Evolutionary conservation across 92 coral and sea anemone species (phyloP).

Genomic region (Nematostella vectensis): DNA sequence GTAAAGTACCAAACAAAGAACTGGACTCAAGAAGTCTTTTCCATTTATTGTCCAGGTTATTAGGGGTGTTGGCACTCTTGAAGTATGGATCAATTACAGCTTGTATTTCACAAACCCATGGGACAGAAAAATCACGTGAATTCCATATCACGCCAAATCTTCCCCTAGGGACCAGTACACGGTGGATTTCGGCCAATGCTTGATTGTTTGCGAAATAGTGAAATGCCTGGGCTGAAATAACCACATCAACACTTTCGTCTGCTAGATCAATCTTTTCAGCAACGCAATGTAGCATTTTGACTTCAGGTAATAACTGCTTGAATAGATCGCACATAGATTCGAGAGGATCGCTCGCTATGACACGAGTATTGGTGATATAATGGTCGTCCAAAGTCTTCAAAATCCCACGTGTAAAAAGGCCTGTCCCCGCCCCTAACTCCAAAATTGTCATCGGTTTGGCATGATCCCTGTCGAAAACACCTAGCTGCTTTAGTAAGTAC

Average conservation of each 20-base stretch:
- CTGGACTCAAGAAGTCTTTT: slow-evolving; percentile 29
- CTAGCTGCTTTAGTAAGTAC: slow-evolving; percentile 57
- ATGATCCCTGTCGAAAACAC: slow-evolving; percentile 22
- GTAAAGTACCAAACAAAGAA: slow-evolving; percentile 38
- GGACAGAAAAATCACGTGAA: slow-evolving; percentile 48
- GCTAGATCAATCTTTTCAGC: slow-evolving; percentile 56
- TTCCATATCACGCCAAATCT: slow-evolving; percentile 80
- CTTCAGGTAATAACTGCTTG: slow-evolving; percentile 42
- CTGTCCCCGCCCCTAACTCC: slow-evolving; percentile 85
- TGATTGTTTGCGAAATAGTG: slow-evolving; percentile 74
- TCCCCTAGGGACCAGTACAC: slow-evolving; percentile 76
- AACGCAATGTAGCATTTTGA: slow-evolving; percentile 48
- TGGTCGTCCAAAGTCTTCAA: slow-evolving; percentile 27
- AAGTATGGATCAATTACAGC: slow-evolving; percentile 50
- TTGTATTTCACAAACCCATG: slow-evolving; percentile 67
- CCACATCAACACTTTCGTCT: slow-evolving; percentile 46
- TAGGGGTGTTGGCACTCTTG: slow-evolving; percentile 38
- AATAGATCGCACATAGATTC: slow-evolving; percentile 60
- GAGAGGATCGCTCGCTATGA: slow-evolving; percentile 62
- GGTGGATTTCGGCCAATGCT: slow-evolving; percentile 67
- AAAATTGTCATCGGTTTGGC: slow-evolving; percentile 40
- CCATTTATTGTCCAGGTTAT: slow-evolving; percentile 52
- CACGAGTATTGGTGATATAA: slow-evolving; percentile 22
- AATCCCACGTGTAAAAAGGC: slow-evolving; percentile 77
- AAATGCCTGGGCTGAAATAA: slow-evolving; percentile 68